Evolutionary conservation across 1,140 invertebrate species (phyloP).

Genomic region (Cotesia typhae): DNA sequence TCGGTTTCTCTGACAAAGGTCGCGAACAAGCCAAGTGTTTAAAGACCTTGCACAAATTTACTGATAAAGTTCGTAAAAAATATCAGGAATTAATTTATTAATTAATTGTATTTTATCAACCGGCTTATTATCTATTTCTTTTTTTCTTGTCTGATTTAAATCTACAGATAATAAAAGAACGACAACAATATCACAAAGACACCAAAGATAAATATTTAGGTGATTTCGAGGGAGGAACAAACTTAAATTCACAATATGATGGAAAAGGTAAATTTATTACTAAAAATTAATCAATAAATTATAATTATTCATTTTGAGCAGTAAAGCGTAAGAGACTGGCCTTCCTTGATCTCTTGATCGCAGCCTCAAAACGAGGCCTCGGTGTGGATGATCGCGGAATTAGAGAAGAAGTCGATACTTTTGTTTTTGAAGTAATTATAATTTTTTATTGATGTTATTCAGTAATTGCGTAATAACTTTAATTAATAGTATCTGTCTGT

Average conservation of each 20-base stretch:
- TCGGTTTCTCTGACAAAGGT: conserved; percentile 40
- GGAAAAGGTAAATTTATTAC: neutral
- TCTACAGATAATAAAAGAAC: conserved; percentile 44
- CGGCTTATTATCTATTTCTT: neutral
- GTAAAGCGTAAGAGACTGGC: conserved; percentile 64
- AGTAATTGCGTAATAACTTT: neutral
- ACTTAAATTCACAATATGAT: neutral
- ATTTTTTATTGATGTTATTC: neutral
- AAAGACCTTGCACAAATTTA: conserved; percentile 39
- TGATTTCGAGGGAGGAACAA: conserved; percentile 2
- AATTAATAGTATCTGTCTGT: neutral
- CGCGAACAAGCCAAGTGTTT: conserved; percentile 32
- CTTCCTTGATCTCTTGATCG: conserved; percentile 81
- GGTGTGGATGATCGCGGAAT: conserved; percentile 71
- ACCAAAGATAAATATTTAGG: conserved; percentile 35
- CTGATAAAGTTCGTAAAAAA: conserved; percentile 32
- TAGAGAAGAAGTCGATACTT: conserved; percentile 82
- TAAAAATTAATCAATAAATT: neutral
- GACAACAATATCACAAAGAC: conserved; percentile 43
- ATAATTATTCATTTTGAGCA: neutral
- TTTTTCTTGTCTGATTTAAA: neutral
- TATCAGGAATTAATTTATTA: neutral
- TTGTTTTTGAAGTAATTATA: conserved; percentile 50
- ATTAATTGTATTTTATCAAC: neutral
- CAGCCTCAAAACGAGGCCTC: conserved; percentile 65